phyloP scores from a whole-genome alignment of 37 sponge, comb jelly and placozoan species.

The Agelas oroides region DNA sequence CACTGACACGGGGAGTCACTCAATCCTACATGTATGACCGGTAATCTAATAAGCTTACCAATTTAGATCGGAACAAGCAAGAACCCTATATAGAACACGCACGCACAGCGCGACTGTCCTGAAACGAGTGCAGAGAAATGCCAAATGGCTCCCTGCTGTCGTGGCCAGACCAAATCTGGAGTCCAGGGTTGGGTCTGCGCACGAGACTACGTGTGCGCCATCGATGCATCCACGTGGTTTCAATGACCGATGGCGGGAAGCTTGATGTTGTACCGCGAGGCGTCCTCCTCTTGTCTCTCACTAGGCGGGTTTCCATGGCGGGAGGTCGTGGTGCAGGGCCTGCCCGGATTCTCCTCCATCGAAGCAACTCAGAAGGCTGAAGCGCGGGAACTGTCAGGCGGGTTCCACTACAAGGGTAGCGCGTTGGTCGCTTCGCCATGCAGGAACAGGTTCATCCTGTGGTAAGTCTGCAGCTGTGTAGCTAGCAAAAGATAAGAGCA shows the following conservation, averaged over 20 bases:
- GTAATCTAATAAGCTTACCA: too few species aligned
- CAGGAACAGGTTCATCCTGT: constrained; percentile 63
- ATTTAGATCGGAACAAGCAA: too few species aligned
- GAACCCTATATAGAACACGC: too few species aligned
- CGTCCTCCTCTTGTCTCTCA: constrained; percentile 24
- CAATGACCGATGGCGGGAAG: neutral
- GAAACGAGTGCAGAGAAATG: too few species aligned
- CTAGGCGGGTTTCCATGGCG: constrained; percentile 35
- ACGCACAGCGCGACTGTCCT: too few species aligned
- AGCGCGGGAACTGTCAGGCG: constrained; percentile 21
- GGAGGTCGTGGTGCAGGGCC: constrained; percentile 11
- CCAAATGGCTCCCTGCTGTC: too few species aligned
- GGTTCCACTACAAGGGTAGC: constrained; percentile 42
- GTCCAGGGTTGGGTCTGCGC: too few species aligned
- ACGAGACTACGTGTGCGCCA: too few species aligned
- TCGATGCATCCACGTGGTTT: too few species aligned
- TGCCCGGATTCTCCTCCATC: constrained; percentile 1
- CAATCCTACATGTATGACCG: too few species aligned
- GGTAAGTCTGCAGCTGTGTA: constrained; percentile 28
- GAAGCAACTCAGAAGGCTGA: neutral
- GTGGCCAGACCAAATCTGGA: too few species aligned
- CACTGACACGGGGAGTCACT: too few species aligned
- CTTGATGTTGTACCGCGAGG: constrained; percentile 12
- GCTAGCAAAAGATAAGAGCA: neutral
- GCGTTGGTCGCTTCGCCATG: constrained; percentile 33